Percentiles rank a stretch among this genome's conserved stretches.
These are phyloP conservation scores for Pseudotriccus pelzelni DNA, from an alignment of 2,797 vertebrate species.

Conservation along the genomic window DNA sequence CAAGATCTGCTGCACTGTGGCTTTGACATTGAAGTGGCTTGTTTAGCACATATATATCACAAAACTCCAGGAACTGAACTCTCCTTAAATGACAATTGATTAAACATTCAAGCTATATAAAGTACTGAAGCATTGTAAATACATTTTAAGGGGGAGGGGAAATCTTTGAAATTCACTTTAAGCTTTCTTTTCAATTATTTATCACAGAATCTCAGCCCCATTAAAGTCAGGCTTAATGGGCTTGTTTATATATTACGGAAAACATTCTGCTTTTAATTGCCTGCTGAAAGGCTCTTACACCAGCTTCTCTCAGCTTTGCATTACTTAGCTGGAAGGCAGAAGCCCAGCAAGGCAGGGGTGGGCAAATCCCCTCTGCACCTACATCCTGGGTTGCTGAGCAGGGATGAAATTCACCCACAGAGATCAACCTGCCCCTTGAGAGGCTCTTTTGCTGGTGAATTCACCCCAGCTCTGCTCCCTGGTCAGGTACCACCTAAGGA, in stretches of 20 bases:
- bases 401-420: not conserved
- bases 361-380: not conserved
- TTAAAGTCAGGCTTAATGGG: constrained; percentile 67
- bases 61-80: constrained; percentile 28
- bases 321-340: not conserved
- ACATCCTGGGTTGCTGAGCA: not conserved
- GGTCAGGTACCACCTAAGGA: not conserved
- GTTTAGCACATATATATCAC: constrained; percentile 35
- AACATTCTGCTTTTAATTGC: constrained; percentile 67
- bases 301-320: not conserved
- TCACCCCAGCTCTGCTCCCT: not conserved
- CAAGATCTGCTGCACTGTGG: not conserved
- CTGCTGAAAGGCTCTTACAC: constrained; percentile 29
- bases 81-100: constrained; percentile 54
- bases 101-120: constrained; percentile 55
- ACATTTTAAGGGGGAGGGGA: constrained; percentile 17
- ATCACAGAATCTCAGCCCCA: constrained; percentile 60
- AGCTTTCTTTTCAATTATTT: constrained; percentile 71
- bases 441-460: not conserved
- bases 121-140: constrained; percentile 47
- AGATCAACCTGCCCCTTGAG: not conserved
- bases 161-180: constrained; percentile 52
- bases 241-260: constrained; percentile 65
- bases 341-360: fast-evolving
- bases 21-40: constrained; percentile 26